Base-by-base conservation (phyloP, 2,888 invertebrate genomes). In the Lepas anatifera region DNA sequence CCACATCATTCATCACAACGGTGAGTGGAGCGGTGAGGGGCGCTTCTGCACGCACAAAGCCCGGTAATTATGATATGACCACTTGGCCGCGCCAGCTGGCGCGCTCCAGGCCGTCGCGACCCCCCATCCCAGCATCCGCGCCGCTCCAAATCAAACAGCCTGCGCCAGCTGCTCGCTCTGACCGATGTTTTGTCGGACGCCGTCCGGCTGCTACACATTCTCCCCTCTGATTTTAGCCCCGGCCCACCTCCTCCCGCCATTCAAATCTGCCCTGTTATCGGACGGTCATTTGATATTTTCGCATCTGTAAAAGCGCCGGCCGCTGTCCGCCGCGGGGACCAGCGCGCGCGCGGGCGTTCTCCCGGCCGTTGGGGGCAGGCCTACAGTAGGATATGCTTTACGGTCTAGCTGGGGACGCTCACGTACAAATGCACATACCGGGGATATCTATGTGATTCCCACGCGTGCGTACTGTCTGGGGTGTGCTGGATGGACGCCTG, bases 221-320 rank as follows among this genome's bases (percentile, higher is more conserved):
- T 29, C 29, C 58, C 29, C 35, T 35, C 58, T 1, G 58, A 58
- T 18, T 18, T 35, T 3, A 35, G 39, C 39, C 35, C 58, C 58
- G 32, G 32, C 4, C 8, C 58, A 7, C 25, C 4, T 39, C 39
- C 4, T 39, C 39, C 7, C 32, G 32, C 32, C 58, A 58, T 58
- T 58, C 58, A 58, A 58, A 58, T 58, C 35, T 32, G 58, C 58
- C 22, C 58, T 35, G 58, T 58, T 58, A 35, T 58, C 16, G 32
- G 58, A 6, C 58, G 58, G 58, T 58, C 58, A 58, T 58, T 58
- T 58, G 58, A 58, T 58, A 58, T 58, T 32, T 58, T 58, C 58
- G 35, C 58, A 35, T 58, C 58, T 58, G 58, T 35, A 58, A 50
- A 50, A n/a, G 58, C 32, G 32, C 7, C 58, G 25, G 32, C 52